A percentile compares a stretch with the other conserved stretches of the same genome.
These are phyloP conservation scores for Zootoca vivipara DNA, from an alignment of 2,113 vertebrate genomes.

Conservation along the genomic window DNA sequence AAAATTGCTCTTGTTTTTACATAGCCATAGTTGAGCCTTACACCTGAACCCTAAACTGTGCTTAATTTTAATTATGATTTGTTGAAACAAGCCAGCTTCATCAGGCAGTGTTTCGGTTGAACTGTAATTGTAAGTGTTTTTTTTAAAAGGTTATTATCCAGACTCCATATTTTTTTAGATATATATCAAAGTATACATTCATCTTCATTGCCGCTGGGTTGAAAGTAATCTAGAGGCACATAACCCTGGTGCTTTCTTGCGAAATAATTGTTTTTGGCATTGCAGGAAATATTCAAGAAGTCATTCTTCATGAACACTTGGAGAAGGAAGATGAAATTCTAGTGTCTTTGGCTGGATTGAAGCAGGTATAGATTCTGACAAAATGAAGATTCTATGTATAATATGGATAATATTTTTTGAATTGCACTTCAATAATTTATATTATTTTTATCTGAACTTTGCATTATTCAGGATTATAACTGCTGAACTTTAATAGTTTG, in stretches of 20 bases:
- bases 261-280: constrained; percentile 42
- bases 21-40: not conserved
- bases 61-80: not conserved
- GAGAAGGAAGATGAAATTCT: constrained; percentile 97
- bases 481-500: not conserved
- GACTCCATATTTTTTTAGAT: not conserved
- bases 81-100: not conserved
- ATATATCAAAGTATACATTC: rapidly evolving
- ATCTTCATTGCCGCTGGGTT: not conserved
- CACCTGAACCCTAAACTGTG: not conserved
- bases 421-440: not conserved
- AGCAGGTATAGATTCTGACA: constrained; percentile 82
- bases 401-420: not conserved
- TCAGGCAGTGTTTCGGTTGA: not conserved
- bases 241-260: constrained; percentile 3
- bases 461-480: not conserved
- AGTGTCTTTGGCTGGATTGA: constrained; percentile 95
- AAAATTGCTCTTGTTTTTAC: not conserved
- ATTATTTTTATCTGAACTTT: not conserved
- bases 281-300: constrained; percentile 96
- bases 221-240: rapidly evolving
- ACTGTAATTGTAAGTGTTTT: not conserved
- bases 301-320: constrained; percentile 92
- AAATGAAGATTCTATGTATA: constrained; percentile 5
- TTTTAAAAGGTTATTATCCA: not conserved